Conservation (phyloP, 2,797 vertebrate genomes). For the Choloepus didactylus region DNA sequence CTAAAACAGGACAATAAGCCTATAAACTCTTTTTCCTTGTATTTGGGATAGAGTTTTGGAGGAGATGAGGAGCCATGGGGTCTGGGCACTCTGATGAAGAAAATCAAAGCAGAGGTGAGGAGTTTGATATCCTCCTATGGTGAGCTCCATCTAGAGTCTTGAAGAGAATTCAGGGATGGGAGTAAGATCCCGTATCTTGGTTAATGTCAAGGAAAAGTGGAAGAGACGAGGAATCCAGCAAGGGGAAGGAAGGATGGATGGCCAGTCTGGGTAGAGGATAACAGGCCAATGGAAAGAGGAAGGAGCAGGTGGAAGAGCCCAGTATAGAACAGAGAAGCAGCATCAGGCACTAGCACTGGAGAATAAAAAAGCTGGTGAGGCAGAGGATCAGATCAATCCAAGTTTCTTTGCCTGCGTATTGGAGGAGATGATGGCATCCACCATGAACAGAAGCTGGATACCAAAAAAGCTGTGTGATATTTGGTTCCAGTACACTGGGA, state of each 20-base stretch:
- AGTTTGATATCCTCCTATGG: background rate
- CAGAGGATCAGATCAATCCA: background rate
- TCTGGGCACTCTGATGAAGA: background rate
- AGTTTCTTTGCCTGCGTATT: background rate
- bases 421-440: constrained; percentile 1
- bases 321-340: background rate
- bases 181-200: background rate
- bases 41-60: background rate
- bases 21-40: background rate
- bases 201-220: constrained; percentile 15
- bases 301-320: background rate
- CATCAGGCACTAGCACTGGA: background rate
- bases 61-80: background rate
- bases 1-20: background rate
- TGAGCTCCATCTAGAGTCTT: background rate
- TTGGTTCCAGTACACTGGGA: background rate
- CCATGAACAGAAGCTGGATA: constrained; percentile 6
- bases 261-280: background rate
- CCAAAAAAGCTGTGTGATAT: background rate
- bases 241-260: background rate
- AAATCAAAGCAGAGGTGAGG: background rate
- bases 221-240: background rate
- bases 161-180: background rate
- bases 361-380: background rate
- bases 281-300: background rate